phyloP scores from a whole-genome alignment of 2,113 vertebrate genomes.

The Mungos mungo region DNA sequence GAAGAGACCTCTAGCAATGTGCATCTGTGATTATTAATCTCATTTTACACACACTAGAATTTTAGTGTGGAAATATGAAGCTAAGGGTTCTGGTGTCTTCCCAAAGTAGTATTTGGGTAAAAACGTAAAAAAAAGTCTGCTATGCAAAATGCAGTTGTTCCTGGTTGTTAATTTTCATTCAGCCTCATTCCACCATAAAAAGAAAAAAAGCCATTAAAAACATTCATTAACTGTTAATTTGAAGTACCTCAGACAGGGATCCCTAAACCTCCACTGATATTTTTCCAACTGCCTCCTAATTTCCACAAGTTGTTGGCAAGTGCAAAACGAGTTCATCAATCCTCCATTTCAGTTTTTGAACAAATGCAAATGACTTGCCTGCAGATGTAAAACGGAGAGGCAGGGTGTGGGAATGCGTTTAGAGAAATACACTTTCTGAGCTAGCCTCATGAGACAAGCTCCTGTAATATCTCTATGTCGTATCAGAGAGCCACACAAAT shows the following conservation, averaged over 20 bases:
- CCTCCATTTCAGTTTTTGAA: conserved; percentile 61
- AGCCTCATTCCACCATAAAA: conserved; percentile 73
- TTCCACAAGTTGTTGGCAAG: conserved; percentile 80
- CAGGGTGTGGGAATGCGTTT: conserved; percentile 29
- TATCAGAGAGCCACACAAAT: conserved; percentile 57
- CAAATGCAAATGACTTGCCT: conserved; percentile 64
- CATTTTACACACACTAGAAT: not conserved
- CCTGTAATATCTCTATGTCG: conserved; percentile 57
- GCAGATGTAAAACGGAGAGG: conserved; percentile 58
- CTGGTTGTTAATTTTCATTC: conserved; percentile 69
- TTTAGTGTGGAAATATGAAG: conserved; percentile 59
- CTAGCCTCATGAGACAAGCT: conserved; percentile 64
- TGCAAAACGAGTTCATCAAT: conserved; percentile 52
- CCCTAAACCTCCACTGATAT: conserved; percentile 76
- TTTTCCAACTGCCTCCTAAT: conserved; percentile 77
- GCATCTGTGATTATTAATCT: not conserved
- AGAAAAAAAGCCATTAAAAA: conserved; percentile 75
- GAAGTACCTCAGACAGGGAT: conserved; percentile 77
- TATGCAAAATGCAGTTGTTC: conserved; percentile 64
- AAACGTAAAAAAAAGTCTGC: conserved; percentile 65
- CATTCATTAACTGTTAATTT: conserved; percentile 81
- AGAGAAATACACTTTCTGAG: conserved; percentile 30
- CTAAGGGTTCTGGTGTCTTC: conserved; percentile 53
- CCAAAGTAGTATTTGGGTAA: conserved; percentile 71
- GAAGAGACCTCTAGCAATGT: not conserved